Base-by-base conservation (phyloP, 2,797 vertebrate genomes). In the Huso huso region DNA sequence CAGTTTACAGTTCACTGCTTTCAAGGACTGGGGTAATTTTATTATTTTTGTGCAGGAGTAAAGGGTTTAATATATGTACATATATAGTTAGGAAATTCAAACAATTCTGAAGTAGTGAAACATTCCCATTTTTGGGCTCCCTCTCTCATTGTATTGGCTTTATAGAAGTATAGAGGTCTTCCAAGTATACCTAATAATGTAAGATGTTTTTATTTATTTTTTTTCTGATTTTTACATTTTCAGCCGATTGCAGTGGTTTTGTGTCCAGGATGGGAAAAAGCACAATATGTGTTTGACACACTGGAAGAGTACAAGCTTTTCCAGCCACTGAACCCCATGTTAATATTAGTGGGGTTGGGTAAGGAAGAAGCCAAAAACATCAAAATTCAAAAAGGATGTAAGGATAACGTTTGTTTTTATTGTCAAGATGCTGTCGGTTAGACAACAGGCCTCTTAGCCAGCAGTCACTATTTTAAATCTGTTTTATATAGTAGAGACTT, bases 171-270 rank as follows among this genome's bases (percentile, higher is more conserved):
- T 37, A 37, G 4, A 37, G 23, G 23, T 3, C 23, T 3, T 37
- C 23, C 23, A 37, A 37, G 23, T 37, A 37, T 37, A 37, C 23
- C 23, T 37, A 37, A 37, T 37, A 4, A 3, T 37, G 2, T 3
- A 37, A 37, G 23, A 37, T 37, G 23, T 37, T 37, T 37, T 37
- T 23, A 23, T 23, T 37, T 37, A 37, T 37, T 37, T 69, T 68
- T 10, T 65, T 58, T 52, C 75, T 48, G 71, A 1, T 75, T n/a
- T 66, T 0, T 74, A 3, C 74, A 12, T 76, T 2, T 58, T 1
- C 80, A 99, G 96, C 95, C 96, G 1, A 49, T 93, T n/a, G 93
- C 86, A 0, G 83, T 97, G 73, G 82, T 99, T 66, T 73, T 98
- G 59, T 97, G 95, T 82, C 90, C 91, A 0, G 88, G 91, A 23